Evolutionary conservation across 2,113 vertebrate species (phyloP), one percentile per base, ranked within the genome.

Genomic region (Siniperca knerii): DNA sequence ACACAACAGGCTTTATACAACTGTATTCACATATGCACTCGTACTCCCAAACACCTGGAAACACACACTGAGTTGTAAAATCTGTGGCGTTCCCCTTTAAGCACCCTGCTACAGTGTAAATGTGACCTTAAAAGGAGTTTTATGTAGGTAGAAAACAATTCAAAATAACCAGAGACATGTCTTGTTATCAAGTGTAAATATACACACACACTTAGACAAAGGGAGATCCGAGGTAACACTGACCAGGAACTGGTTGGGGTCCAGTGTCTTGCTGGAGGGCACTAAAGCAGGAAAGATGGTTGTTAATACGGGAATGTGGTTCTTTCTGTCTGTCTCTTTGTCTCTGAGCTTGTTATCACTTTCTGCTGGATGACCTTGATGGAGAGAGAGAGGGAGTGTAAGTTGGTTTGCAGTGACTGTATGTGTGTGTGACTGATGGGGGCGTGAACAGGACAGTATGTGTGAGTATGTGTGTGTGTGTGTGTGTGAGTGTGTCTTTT

Each of bases 311-410:
- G 12, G 23, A 67, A 16, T 16, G 42, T 25, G 23, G 6, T 29
- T 20, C 44, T 69, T 2, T 69, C 67, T 50, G 33, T 73, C 9
- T 10, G 42, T 10, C 21, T 23, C 23, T 46, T 12, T 25, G n/a
- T 69, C 44, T 68, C 11, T 29, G 44, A 18, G 66, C 76, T 83
- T 55, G 81, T 88, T 81, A 78, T 79, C 74, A 66, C 70, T 0
- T 82, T 75, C 61, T 78, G 76, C 74, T 81, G 81, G 75, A 75
- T 21, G 84, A 87, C 84, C 84, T 84, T 84, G 78, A 81, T 46
- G 42, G 67, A 62, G 58, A 62, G 46, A 48, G 58, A 35, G 33
- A 35, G 74, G 2, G 15, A 48, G 46, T 4, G 46, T 15, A 5
- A 1, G 29, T 23, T 6, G 1, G 20, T 86, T 81, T 83, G 83